These are phyloP conservation scores for Synanceia verrucosa DNA, from an alignment of 2,797 vertebrate genomes.

Conservation along the genomic window DNA sequence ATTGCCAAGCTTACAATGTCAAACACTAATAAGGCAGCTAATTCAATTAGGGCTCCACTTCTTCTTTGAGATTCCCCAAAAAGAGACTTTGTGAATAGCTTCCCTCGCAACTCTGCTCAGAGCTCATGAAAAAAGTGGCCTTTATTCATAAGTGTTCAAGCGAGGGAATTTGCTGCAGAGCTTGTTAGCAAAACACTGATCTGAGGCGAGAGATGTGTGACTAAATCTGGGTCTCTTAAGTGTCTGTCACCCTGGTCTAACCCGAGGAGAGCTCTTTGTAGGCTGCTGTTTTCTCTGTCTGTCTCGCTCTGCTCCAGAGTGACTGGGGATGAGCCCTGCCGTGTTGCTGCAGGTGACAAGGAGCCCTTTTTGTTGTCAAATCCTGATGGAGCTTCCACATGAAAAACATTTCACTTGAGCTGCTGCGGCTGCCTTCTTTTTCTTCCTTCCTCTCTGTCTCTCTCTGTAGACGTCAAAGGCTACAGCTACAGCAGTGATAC, in stretches of 20 bases:
- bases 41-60: slow-evolving; percentile 75
- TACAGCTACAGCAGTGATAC: slow-evolving; percentile 49
- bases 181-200: slow-evolving; percentile 83
- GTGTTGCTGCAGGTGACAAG: slow-evolving; percentile 81
- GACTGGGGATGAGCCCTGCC: slow-evolving; percentile 70
- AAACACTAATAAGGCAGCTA: slow-evolving; percentile 78
- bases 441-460: slow-evolving; percentile 63
- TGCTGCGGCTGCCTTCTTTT: slow-evolving; percentile 38
- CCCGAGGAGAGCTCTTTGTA: slow-evolving; percentile 77
- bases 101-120: slow-evolving; percentile 58
- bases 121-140: slow-evolving; percentile 69
- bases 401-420: slow-evolving; percentile 73
- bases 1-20: slow-evolving; percentile 66
- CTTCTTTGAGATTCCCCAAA: slow-evolving; percentile 63
- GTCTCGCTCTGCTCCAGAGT: slow-evolving; percentile 37
- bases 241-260: slow-evolving; percentile 81
- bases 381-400: slow-evolving; percentile 76
- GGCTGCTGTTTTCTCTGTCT: slow-evolving; percentile 54
- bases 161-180: slow-evolving; percentile 62
- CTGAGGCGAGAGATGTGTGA: slow-evolving; percentile 74
- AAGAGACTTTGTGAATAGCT: slow-evolving; percentile 67
- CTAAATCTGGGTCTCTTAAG: slow-evolving; percentile 77
- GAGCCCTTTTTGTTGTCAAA: slow-evolving; percentile 78
- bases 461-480: slow-evolving; percentile 73
- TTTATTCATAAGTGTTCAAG: slow-evolving; percentile 61